These are phyloP conservation scores for Zaprionus bogoriensis DNA, from an alignment of 2,888 invertebrate genomes.

Conservation along the genomic window DNA sequence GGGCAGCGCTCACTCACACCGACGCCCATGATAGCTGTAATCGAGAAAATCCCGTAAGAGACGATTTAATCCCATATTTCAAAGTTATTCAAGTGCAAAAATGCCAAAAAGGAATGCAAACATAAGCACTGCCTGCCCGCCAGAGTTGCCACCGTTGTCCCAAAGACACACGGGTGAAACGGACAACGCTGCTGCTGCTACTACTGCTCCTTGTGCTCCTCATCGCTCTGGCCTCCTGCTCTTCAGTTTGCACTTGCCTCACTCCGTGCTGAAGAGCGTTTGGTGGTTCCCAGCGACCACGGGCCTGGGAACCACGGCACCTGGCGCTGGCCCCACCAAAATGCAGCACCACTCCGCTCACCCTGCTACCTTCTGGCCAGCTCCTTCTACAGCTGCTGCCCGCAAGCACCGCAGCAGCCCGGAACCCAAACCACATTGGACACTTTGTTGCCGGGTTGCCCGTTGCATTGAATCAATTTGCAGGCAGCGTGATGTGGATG, in stretches of 20 bases:
- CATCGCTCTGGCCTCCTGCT: too few relatives aligned
- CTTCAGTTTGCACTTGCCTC: too few relatives aligned
- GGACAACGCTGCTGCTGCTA: neutral
- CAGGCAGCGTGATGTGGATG: slow-evolving; percentile 36
- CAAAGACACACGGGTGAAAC: slow-evolving; percentile 36
- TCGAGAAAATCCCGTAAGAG: slow-evolving; percentile 80
- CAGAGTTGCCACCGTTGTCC: slow-evolving; percentile 28
- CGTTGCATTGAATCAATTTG: slow-evolving; percentile 60
- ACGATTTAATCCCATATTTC: slow-evolving; percentile 82
- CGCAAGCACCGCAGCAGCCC: slow-evolving; percentile 27
- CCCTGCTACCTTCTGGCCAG: neutral
- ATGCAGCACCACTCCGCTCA: neutral
- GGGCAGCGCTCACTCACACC: slow-evolving; percentile 15
- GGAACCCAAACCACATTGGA: slow-evolving; percentile 45
- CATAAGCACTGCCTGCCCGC: slow-evolving; percentile 70
- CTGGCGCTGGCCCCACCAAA: slow-evolving; percentile 17
- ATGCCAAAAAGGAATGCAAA: slow-evolving; percentile 79
- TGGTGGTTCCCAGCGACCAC: slow-evolving; percentile 11
- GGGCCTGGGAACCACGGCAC: slow-evolving; percentile 61
- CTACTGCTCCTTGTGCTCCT: too few relatives aligned
- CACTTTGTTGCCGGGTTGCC: slow-evolving; percentile 45
- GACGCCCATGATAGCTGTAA: slow-evolving; percentile 76
- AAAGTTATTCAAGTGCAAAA: slow-evolving; percentile 82
- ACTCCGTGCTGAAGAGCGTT: slow-evolving; percentile 16
- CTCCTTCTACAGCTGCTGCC: neutral